Conservation (phyloP, 1,140 invertebrate species). For the Drosophila repletoides region DNA sequence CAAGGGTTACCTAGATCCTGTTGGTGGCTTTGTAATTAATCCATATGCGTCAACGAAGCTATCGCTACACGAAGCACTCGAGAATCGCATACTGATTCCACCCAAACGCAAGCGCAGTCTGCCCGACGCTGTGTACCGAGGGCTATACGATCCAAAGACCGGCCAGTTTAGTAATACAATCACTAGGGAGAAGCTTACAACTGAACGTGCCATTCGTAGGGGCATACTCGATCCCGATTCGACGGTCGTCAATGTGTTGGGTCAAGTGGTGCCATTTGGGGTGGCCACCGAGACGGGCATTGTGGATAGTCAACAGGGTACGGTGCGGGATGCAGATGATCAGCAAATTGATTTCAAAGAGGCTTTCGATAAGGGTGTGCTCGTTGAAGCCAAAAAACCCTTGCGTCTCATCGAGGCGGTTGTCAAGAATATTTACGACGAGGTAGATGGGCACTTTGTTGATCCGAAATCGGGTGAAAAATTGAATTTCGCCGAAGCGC, state of each 20-base stretch:
- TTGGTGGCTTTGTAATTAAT: conserved; percentile 90
- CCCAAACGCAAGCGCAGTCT: conserved; percentile 92
- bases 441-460: conserved; percentile 89
- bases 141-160: conserved; percentile 86
- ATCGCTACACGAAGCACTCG: conserved; percentile 90
- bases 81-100: conserved; percentile 90
- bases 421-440: conserved; percentile 91
- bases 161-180: conserved; percentile 86
- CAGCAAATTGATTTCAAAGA: conserved; percentile 91
- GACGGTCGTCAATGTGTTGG: conserved; percentile 89
- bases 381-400: conserved; percentile 91
- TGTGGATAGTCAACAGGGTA: conserved; percentile 89
- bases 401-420: conserved; percentile 93
- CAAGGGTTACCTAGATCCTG: conserved; percentile 90
- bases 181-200: conserved; percentile 88
- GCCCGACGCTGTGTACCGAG: conserved; percentile 93
- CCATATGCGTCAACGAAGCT: conserved; percentile 88
- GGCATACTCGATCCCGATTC: conserved; percentile 91
- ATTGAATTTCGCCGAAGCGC: conserved; percentile 89
- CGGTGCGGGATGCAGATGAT: conserved; percentile 85
- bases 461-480: conserved; percentile 90
- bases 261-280: conserved; percentile 90
- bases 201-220: conserved; percentile 89
- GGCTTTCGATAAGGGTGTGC: conserved; percentile 92
- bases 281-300: conserved; percentile 91